Base-by-base conservation (phyloP, 2,888 invertebrate genomes). In the Boloria euphrosyne region DNA sequence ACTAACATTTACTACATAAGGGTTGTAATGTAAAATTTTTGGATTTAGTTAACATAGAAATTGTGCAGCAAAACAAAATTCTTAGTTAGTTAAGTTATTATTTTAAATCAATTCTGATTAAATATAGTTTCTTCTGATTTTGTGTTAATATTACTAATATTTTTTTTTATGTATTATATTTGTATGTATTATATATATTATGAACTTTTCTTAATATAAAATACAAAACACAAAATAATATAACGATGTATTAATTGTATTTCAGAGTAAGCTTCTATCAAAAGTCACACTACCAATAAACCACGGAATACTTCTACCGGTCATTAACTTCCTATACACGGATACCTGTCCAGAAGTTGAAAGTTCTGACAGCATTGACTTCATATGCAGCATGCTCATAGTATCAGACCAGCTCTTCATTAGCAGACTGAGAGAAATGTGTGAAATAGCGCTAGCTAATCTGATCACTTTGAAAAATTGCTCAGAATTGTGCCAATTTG, bases 381-480 rank as follows among this genome's bases (percentile, higher is more conserved):
- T 94, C 66, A 93, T 96, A 71, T 96, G 95, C 82, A 95, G 96
- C 79, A 93, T 97, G 79, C 90, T 97, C 27, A 94, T 96, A 10
- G 93, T 96, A 13, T 95, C 97, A 27, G 97, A 98, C 81, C 97
- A 97, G 77, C 93, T 97, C 44, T 94, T 97, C 71, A 94, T 97
- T 6, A 89, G 92, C 1, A 86, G 95, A 13, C 89, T 98, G 13
- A 94, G 95, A 73, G 94, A 95, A 81, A 93, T 95, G 84, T 95
- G 96, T 84, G 96, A 96, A 82, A 87, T 94, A 2, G 87, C 95
- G 0, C 82, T 97, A 44, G 92, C 94, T 0, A 93, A 93, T 67
- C 85, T 95, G 65, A 87, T 97, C 3, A 95, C 94, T 0, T 85
- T 97, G 66, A 95, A 95, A 78, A 97, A 97, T 85, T 96, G 95